Evolutionary conservation across 2,797 vertebrate genomes (phyloP), one percentile per base, ranked within the genome.

Genomic region (Setipinna tenuifilis): DNA sequence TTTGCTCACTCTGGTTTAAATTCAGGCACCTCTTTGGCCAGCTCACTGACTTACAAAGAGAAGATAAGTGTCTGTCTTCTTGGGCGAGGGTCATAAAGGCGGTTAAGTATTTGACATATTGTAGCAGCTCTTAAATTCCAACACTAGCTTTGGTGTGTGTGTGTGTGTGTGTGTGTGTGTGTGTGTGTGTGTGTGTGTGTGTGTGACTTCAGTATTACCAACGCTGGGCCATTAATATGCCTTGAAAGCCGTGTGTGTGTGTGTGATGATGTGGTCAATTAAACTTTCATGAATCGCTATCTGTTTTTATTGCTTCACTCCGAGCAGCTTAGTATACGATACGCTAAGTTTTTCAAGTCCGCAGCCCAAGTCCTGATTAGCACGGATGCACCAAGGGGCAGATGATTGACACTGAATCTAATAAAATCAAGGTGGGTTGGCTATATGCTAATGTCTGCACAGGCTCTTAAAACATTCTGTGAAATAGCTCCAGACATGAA

Each of bases 401-500:
- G 71, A 21, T 78, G 71, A 78, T 41, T 88, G 82, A 57, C 71
- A 35, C 16, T 78, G 17, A 82, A 59, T 85, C 31, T 82, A 83
- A 83, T 78, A 83, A 81, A 83, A 83, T 78, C 19, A 68, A 35
- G 28, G 50, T 57, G 85, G 41, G 80, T 62, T 31, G 48, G 62
- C 68, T 87, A 19, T 81, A 81, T 85, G 46, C 81, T 85, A 81
- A 87, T 80, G 75, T 84, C 68, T 71, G 25, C 7, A 21, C 82
- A 25, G 57, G 59, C 59, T 48, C 48, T 50, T 10, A 58, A 23
- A 88, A 82, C 75, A 81, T 81, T 44, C 17, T 41, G 82, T 83
- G 31, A 83, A 85, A 86, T 50, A 23, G 62, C 80, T 85, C 25
- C 41, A 82, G 59, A 90, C 82, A 87, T 87, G 84, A 88, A 89